phyloP scores from a whole-genome alignment of 2,113 vertebrate species.

The Australoheros scitulus region DNA sequence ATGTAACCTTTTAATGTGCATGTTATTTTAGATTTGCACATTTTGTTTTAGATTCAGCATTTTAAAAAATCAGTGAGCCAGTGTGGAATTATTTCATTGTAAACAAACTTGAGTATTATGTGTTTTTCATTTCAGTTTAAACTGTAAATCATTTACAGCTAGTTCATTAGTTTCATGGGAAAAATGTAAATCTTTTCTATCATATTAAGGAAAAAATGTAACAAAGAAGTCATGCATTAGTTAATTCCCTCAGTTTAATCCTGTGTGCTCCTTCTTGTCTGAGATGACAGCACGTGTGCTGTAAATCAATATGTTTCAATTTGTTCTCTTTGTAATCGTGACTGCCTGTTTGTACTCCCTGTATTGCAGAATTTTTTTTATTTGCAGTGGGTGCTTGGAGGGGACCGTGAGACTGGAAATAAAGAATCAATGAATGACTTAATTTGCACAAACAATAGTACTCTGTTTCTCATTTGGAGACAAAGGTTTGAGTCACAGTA shows the following conservation, averaged over 20 bases:
- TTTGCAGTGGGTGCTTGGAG: conserved; percentile 21
- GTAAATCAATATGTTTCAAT: conserved; percentile 48
- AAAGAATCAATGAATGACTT: conserved; percentile 47
- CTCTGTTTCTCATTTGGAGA: conserved; percentile 7
- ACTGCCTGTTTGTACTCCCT: conserved; percentile 34
- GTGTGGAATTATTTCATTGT: not conserved
- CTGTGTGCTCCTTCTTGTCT: not conserved
- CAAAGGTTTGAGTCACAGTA: not conserved
- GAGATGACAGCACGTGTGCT: not conserved
- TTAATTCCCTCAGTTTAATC: not conserved
- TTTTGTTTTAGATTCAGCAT: not conserved
- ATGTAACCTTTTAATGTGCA: not conserved
- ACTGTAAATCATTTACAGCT: no score
- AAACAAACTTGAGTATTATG: not conserved
- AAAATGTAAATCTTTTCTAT: not conserved
- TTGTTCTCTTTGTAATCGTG: conserved; percentile 17
- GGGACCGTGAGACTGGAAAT: conserved; percentile 24
- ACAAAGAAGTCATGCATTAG: not conserved
- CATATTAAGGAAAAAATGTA: not conserved
- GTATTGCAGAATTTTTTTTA: conserved; percentile 25
- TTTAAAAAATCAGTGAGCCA: not conserved
- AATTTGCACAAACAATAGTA: conserved; percentile 23
- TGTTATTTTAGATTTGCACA: not conserved
- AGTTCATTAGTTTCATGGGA: not conserved
- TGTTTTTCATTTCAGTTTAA: not conserved